Evolutionary conservation across 2,113 vertebrate species (phyloP), one percentile per base, ranked within the genome.

Genomic region (Phyllopteryx taeniolatus): DNA sequence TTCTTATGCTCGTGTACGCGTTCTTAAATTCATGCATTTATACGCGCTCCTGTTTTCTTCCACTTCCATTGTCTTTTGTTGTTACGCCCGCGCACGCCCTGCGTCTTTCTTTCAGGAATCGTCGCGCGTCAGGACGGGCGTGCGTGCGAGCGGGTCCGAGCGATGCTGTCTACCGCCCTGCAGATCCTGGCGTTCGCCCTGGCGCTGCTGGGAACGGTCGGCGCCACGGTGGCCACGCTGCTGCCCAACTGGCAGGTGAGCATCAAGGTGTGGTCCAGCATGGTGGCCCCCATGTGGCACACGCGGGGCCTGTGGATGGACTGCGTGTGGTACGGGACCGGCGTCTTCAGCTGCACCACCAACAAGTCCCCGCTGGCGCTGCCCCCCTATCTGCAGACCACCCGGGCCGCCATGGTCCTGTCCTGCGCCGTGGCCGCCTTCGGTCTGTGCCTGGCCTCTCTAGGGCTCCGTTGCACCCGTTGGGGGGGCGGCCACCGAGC

Each of bases 301-400:
- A 94, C 95, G 92, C 96, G 95, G 74, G 97, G 97, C 44, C 94
- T 99, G 51, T 99, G 97, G 97, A 95, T 96, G 95, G 96, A 99
- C 92, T 99, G 97, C 87, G 95, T 96, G 0, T 98, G 96, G 94
- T 94, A 95, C 90, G 96, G 94, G 88, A 95, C 96, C 0, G 98
- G 97, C 39, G 90, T 97, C 91, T 96, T 98, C 87, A 98, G 96
- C 93, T 99, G 98, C 67, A 93, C 92, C 9, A 75, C 95, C 70
- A 95, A 95, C 88, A 87, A 90, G 86, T 96, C 96, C 0, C 44
- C 94, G 5, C 93, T 97, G 70, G 88, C 94, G 0, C 93, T 96
- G 72, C 96, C 96, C 0, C 1, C 89, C 51, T 92, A 94, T 3
- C 93, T 97, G 82, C 96, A 95, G 90, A 87, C 92, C 0, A 92